Evolutionary conservation across 2,113 vertebrate genomes (phyloP), one percentile per base, ranked within the genome.

Genomic region (Ranitomeya variabilis): DNA sequence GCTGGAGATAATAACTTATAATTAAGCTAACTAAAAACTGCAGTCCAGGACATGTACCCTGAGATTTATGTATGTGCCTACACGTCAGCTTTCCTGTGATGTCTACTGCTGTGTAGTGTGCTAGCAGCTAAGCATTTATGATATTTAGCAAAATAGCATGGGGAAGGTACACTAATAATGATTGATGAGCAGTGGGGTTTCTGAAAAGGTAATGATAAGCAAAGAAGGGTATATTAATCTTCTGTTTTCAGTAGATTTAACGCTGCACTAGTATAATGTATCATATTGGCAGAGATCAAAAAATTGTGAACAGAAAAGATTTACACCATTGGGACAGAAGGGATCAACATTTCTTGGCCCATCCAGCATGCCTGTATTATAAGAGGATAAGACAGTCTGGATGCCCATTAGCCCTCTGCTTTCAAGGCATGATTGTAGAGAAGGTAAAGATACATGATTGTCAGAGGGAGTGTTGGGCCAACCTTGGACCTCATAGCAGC

Each of bases 41-140:
- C 73, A 76, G 73, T 76, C 73, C 51, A 76, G 73, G 73, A 76
- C 37, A 52, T 52, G 73, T 76, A 76, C 73, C 73, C 73, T 76
- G 73, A 76, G 73, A 76, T 76, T 76, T 76, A 76, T 76, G 45
- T 76, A 51, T 76, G 45, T 51, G 73, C 73, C 73, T 76, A 76
- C 73, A 76, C 45, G 7, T 76, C 4, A 2, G 73, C 37, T 76
- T 52, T 76, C 45, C 73, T 52, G 45, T 76, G 73, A 76, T 76
- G 37, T 76, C 19, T 51, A 76, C 51, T 76, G 45, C 37, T 76
- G 16, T 52, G 51, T 51, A 76, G 10, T 52, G 16, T 76, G 16
- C 18, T 76, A 19, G 73, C 31, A 45, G 71, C 37, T 45, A 45
- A 18, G 18, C 37, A 52, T 76, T 52, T 51, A 76, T 76, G 73